Conservation (phyloP, 2,113 vertebrate genomes). For the Podilymbus podiceps region DNA sequence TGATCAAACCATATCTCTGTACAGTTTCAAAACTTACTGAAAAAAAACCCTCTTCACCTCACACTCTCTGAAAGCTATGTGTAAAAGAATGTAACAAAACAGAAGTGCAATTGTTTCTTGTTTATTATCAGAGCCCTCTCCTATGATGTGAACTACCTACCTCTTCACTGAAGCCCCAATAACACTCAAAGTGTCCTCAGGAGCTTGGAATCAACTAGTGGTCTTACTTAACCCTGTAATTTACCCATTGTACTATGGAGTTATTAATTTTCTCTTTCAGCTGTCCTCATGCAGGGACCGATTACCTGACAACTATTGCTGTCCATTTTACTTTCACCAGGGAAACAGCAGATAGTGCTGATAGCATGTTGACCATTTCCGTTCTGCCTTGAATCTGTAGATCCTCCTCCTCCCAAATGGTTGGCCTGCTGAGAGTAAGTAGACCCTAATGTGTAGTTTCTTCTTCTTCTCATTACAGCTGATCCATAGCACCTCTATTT, state of each 20-base stretch:
- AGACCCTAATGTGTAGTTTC: background rate
- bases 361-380: background rate
- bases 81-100: background rate
- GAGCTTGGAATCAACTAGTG: background rate
- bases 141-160: too few species aligned
- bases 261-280: background rate
- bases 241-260: background rate
- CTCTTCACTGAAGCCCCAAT: background rate
- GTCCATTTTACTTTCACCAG: background rate
- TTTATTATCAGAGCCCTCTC: background rate
- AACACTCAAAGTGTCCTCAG: background rate
- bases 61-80: background rate
- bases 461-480: background rate
- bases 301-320: background rate
- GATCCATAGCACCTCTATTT: background rate
- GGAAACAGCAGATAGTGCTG: background rate
- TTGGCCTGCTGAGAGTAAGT: background rate
- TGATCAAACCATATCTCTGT: background rate
- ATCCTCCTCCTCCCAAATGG: background rate
- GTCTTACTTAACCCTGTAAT: background rate
- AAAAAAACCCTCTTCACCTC: background rate
- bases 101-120: background rate
- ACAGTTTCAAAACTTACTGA: background rate
- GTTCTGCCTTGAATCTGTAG: background rate
- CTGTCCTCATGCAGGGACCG: background rate